These are phyloP conservation scores for Neofelis nebulosa DNA, from an alignment of 2,113 vertebrate species.

Conservation along the genomic window DNA sequence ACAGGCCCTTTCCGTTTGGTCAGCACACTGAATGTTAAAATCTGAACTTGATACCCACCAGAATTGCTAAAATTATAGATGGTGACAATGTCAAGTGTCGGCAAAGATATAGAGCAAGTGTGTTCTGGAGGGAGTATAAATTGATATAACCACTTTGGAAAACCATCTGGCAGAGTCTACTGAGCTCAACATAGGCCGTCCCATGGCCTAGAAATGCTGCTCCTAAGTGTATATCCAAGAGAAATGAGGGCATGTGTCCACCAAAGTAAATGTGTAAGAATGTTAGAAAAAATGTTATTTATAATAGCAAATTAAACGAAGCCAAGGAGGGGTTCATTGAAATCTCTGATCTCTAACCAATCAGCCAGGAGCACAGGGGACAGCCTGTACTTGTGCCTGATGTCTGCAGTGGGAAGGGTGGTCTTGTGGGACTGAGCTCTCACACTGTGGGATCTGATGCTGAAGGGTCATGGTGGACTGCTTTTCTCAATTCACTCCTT, in stretches of 20 bases:
- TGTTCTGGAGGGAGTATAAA: background rate
- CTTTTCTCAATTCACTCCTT: background rate
- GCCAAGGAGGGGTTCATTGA: background rate
- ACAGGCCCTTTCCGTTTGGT: background rate
- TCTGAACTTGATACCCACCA: background rate
- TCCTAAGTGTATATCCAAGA: background rate
- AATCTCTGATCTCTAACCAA: background rate
- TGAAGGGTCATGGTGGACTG: background rate
- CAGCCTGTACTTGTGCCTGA: background rate
- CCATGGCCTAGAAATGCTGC: background rate
- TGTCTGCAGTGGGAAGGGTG: background rate
- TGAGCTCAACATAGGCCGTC: background rate
- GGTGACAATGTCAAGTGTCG: background rate
- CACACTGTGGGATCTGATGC: background rate
- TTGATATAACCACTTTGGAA: background rate
- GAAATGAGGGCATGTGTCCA: background rate
- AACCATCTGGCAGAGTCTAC: background rate
- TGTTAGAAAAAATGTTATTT: background rate
- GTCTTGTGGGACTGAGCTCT: background rate
- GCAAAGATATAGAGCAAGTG: background rate
- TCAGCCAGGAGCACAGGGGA: background rate
- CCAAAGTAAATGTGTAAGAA: background rate
- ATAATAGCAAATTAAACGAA: background rate
- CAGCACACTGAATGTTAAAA: background rate
- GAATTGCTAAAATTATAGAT: background rate